Evolutionary conservation across 2,113 vertebrate species (phyloP).

Genomic region (Merops nubicus): DNA sequence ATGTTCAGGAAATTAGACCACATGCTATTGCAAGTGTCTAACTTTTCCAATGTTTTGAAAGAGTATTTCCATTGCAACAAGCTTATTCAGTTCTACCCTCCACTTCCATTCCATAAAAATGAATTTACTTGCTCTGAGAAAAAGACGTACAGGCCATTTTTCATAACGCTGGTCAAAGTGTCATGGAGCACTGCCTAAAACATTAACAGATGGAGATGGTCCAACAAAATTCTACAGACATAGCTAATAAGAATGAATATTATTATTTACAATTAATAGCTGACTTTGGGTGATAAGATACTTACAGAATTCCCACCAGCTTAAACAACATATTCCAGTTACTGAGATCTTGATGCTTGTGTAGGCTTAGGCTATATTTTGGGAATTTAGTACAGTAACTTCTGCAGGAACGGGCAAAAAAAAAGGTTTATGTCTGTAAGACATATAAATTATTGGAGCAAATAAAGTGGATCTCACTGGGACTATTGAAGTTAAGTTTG

Average conservation of each 20-base stretch:
- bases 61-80: slow-evolving; percentile 49
- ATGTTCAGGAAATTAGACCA: slow-evolving; percentile 64
- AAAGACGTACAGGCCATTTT: slow-evolving; percentile 16
- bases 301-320: background rate
- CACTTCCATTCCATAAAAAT: slow-evolving; percentile 45
- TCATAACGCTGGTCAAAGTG: background rate
- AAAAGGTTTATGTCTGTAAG: background rate
- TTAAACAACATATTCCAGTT: background rate
- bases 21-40: slow-evolving; percentile 33
- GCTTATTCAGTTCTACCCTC: slow-evolving; percentile 28
- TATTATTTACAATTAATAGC: background rate
- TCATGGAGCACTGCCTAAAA: slow-evolving; percentile 33
- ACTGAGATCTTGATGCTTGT: background rate
- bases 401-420: background rate
- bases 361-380: background rate
- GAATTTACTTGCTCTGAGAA: slow-evolving; percentile 53
- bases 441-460: background rate
- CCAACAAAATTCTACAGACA: background rate
- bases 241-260: slow-evolving; percentile 11
- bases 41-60: slow-evolving; percentile 63
- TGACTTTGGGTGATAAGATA: background rate
- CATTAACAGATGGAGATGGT: background rate
- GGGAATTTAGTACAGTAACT: background rate
- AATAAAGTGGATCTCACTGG: background rate
- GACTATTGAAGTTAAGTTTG: background rate